A percentile compares a stretch with the other conserved stretches of the same genome.
These are phyloP conservation scores for Chrysopa pallens DNA, from an alignment of 1,140 invertebrate genomes.

Conservation along the genomic window DNA sequence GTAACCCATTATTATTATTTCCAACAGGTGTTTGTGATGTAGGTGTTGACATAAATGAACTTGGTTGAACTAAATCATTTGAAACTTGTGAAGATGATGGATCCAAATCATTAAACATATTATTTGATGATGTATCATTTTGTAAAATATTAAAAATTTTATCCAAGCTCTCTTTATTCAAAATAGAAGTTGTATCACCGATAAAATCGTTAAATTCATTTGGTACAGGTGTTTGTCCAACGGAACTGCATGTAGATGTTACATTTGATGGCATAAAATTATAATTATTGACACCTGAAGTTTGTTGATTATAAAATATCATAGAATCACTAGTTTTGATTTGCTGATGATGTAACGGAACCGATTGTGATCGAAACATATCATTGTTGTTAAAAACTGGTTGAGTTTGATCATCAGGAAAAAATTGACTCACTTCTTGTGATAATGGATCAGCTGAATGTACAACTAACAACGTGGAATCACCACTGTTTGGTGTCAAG, in stretches of 20 bases:
- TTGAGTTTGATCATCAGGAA: slow-evolving; percentile 22
- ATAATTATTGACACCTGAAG: slow-evolving; percentile 1
- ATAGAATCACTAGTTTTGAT: slow-evolving; percentile 27
- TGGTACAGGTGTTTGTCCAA: slow-evolving; percentile 47
- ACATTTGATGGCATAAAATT: slow-evolving; percentile 7
- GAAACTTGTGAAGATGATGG: background rate
- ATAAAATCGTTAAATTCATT: slow-evolving; percentile 51
- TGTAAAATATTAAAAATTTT: slow-evolving; percentile 30
- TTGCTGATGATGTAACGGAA: slow-evolving; percentile 38
- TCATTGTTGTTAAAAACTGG: slow-evolving; percentile 11
- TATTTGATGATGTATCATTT: slow-evolving; percentile 1
- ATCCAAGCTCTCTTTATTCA: slow-evolving; percentile 27
- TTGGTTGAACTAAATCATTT: slow-evolving; percentile 1
- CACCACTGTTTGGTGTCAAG: slow-evolving; percentile 13
- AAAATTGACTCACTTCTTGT: slow-evolving; percentile 32
- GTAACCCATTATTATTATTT: slow-evolving; percentile 3
- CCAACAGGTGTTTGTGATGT: too few relatives aligned
- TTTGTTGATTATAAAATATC: slow-evolving; percentile 1
- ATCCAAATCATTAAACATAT: background rate
- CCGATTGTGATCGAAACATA: slow-evolving; percentile 49
- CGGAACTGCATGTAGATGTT: slow-evolving; percentile 26
- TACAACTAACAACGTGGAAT: slow-evolving; percentile 16
- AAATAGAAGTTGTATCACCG: slow-evolving; percentile 28
- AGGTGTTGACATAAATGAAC: too few relatives aligned
- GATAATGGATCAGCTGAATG: slow-evolving; percentile 25